Evolutionary conservation across 2,888 invertebrate genomes (phyloP), one percentile per base, ranked within the genome.

Genomic region (Drosophila mimetica): DNA sequence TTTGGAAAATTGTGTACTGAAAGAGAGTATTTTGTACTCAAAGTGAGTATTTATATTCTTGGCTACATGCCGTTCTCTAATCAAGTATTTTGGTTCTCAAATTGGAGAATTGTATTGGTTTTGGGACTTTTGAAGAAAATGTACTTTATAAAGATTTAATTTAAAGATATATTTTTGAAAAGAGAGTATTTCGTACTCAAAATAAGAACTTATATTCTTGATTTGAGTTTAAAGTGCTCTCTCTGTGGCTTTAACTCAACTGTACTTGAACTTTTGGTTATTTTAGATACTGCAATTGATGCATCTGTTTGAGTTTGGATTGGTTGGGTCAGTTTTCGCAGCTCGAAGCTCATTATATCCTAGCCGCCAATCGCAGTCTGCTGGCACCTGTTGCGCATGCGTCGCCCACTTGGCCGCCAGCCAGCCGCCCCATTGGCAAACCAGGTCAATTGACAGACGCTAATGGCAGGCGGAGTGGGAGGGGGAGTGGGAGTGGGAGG

Each of bases 391-490:
- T 28, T 39, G 50, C 57, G 51, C 57, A 50, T 36, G 50, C 57
- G 57, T 39, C 50, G 30, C 50, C 22, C 18, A n/a, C 34, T 54
- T 32, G 46, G 46, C 16, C 14, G 52, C 52, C 13, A 13, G 7
- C 41, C 18, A 4, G 13, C 41, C 37, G 28, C 41, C 34, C 14
- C 47, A 71, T 18, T 34, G 20, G 46, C 13, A 42, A 71, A 71
- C 53, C 71, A 54, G 71, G 71, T 71, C 71, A 71, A 71, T 72
- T 65, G 66, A 18, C 47, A 53, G 61, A 37, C 66, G 74, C 57
- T 58, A 65, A 71, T 73, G 74, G 48, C 50, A 36, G 70, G 32
- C 6, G 8, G 16, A 30, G 9, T 13, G 8, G 25, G 36, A 13
- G 37, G 4, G 20, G 13, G 9, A 18, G 36, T 3, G n/a, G 39